These are phyloP conservation scores for Meliscaeva auricollis DNA, from an alignment of 2,888 invertebrate species.

Conservation along the genomic window DNA sequence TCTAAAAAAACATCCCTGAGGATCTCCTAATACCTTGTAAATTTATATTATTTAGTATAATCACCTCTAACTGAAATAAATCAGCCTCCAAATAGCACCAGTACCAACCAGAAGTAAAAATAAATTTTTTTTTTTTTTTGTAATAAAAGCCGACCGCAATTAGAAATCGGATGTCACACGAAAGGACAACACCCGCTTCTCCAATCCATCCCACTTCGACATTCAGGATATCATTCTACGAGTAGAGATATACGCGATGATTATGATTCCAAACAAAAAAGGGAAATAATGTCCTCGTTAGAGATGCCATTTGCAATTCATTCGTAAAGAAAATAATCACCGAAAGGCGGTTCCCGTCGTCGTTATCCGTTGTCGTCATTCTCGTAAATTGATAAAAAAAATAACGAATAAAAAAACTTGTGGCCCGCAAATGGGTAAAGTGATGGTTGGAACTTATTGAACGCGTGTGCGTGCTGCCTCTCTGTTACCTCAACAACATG, in stretches of 20 bases:
- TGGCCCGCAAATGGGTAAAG: constrained; percentile 25
- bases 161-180: constrained; percentile 73
- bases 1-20: constrained; percentile 43
- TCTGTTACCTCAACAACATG: constrained; percentile 45
- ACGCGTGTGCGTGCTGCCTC: constrained; percentile 72
- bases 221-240: constrained; percentile 5
- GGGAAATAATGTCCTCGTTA: constrained; percentile 74
- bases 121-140: too few species aligned
- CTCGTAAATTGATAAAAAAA: constrained; percentile 71
- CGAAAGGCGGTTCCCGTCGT: constrained; percentile 72
- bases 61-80: constrained; percentile 44
- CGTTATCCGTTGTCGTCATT: constrained; percentile 43
- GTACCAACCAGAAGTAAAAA: not conserved
- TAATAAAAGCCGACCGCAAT: constrained; percentile 63
- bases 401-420: constrained; percentile 29
- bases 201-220: not conserved
- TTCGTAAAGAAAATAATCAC: constrained; percentile 68
- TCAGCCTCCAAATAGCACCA: constrained; percentile 49
- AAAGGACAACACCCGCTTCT: constrained; percentile 40
- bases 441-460: constrained; percentile 30
- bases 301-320: constrained; percentile 75
- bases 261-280: constrained; percentile 51
- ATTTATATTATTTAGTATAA: constrained; percentile 59
- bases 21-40: constrained; percentile 40
- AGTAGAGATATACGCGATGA: constrained; percentile 30